These are phyloP conservation scores for Peromyscus californicus DNA, from an alignment of 2,113 vertebrate genomes.

Conservation along the genomic window DNA sequence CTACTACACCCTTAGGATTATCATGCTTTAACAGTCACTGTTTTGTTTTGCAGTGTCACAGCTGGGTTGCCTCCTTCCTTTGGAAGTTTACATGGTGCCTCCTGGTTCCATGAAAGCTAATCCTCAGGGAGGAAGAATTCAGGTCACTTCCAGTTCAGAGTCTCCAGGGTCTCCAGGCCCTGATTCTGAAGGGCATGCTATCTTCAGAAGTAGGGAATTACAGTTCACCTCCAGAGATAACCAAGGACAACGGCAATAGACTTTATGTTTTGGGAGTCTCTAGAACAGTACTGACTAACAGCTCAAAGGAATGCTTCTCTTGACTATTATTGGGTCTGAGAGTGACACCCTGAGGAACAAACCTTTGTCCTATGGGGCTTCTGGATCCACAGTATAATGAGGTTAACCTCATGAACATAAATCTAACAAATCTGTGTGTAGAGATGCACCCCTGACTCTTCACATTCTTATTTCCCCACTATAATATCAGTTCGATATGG, in stretches of 20 bases:
- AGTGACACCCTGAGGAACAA: background rate
- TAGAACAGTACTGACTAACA: background rate
- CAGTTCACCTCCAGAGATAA: background rate
- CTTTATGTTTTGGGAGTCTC: background rate
- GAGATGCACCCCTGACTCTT: background rate
- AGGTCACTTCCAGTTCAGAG: background rate
- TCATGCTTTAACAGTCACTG: background rate
- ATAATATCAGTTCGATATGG: background rate
- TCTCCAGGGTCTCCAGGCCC: background rate
- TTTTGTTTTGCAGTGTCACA: background rate
- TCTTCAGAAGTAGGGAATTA: background rate
- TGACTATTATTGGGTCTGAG: background rate
- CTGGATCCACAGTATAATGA: background rate
- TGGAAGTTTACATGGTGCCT: background rate
- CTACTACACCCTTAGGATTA: background rate
- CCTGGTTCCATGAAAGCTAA: background rate
- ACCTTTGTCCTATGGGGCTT: background rate
- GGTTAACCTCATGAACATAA: background rate
- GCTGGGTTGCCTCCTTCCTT: background rate
- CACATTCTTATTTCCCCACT: background rate
- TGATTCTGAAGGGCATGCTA: background rate
- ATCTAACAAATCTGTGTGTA: background rate
- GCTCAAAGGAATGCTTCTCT: background rate
- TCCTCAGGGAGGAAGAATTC: background rate
- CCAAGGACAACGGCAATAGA: background rate